These are phyloP conservation scores for Xenopus tropicalis DNA, from an alignment of 2,113 vertebrate genomes.

Conservation along the genomic window UCB_Xtro_10.0 CM004443.2:148236501-148237000, in stretches of 20 bases:
- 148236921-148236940: no score
- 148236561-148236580: background rate
- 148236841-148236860: conserved; percentile 23
- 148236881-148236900: background rate
- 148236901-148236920: no score
- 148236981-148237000: no score
- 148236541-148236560: background rate
- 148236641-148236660: conserved; percentile 19
- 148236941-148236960: no score
- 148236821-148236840: background rate
- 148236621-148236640: conserved; percentile 14
- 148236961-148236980: no score
- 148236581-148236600: background rate
- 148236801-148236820: conserved; percentile 38
- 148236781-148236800: conserved; percentile 18
- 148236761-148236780: conserved; percentile 23
- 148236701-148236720: conserved; percentile 4
- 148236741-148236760: conserved; percentile 41
- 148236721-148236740: background rate
- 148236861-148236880: conserved; percentile 14
- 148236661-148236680: conserved; percentile 12
- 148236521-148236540: no score
- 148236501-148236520: no score
- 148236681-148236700: background rate
- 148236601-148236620: conserved; percentile 18